phyloP scores from a whole-genome alignment of 2,888 invertebrate genomes.

The Zygaena filipendulae region DNA sequence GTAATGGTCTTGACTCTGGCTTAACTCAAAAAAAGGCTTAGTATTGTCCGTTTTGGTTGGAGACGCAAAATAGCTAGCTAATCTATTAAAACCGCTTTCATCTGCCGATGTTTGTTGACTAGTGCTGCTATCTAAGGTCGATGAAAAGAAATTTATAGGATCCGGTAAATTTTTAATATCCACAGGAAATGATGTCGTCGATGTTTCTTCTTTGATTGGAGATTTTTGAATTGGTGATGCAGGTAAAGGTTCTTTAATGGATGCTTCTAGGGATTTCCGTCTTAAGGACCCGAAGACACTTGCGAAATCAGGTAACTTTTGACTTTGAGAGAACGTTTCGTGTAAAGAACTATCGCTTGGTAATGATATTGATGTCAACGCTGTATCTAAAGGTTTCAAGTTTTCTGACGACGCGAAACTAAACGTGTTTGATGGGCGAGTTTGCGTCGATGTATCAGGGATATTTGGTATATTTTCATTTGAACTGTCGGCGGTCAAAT shows the following conservation, averaged over 20 bases:
- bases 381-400: too few relatives aligned
- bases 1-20: slow-evolving; percentile 54
- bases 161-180: slow-evolving; percentile 28
- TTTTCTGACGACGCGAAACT: too few relatives aligned
- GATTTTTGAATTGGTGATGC: too few relatives aligned
- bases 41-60: slow-evolving; percentile 41
- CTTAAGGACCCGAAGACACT: slow-evolving; percentile 10
- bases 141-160: slow-evolving; percentile 38
- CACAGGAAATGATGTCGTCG: too few relatives aligned
- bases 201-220: slow-evolving; percentile 6
- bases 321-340: slow-evolving; percentile 16
- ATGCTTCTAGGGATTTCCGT: too few relatives aligned
- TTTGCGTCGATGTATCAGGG: slow-evolving; percentile 37
- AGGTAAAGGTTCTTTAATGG: too few relatives aligned
- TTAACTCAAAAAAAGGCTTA: slow-evolving; percentile 63
- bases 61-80: slow-evolving; percentile 51
- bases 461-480: slow-evolving; percentile 19
- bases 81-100: slow-evolving; percentile 31
- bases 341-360: too few relatives aligned
- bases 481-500: slow-evolving; percentile 14
- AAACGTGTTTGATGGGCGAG: slow-evolving; percentile 19
- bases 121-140: slow-evolving; percentile 13
- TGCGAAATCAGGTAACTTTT: slow-evolving; percentile 11
- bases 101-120: slow-evolving; percentile 18
- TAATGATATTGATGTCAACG: too few relatives aligned